Base-by-base conservation (phyloP, 2,797 vertebrate genomes). In the Sebastiscus tertius region DNA sequence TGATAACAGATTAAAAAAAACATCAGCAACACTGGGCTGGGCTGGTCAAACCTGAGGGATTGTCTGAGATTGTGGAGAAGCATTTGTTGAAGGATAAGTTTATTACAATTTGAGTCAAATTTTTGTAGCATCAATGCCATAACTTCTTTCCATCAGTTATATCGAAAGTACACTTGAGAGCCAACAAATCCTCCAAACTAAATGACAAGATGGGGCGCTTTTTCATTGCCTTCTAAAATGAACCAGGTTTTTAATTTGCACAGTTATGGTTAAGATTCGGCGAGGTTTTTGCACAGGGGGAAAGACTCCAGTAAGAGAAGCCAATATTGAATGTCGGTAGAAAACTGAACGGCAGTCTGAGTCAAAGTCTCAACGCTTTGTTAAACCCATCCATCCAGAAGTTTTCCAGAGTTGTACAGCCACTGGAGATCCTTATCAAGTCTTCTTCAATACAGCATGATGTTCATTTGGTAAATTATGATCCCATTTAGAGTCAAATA, bases 1-100 rank as follows among this genome's bases (percentile, higher is more conserved):
- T 67, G 71, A 80, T 84, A 74, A 81, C 59, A 39, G 34, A 46
- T 89, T 81, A 46, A 14, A 14, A 54, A 26, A 66, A 71, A 39
- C 75, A 81, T 54, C 69, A 34, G 75, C 36, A 6, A 60, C 60
- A 14, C 12, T 39, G 36, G 58, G 69, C 29, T 31, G 20, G 26
- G 10, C 26, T 2, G 33, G 34, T 65, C 33, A n/a, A 49, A 76
- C 18, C 9, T 55, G 12, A 65, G 18, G 14, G 12, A 63, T 70
- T 64, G 39, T 68, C 59, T 63, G 20, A 58, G 39, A n/a, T 11
- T 20, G 22, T 56, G 8, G 11, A 31, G 79, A 60, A 36, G 11
- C 9, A 18, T 72, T 71, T 62, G 7, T 68, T 27, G 3, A 63
- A 81, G 31, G 16, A 56, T 68, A 13, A 76, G 24, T 60, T 73